phyloP scores from a whole-genome alignment of 2,113 vertebrate species.

The Ranitomeya variabilis region DNA sequence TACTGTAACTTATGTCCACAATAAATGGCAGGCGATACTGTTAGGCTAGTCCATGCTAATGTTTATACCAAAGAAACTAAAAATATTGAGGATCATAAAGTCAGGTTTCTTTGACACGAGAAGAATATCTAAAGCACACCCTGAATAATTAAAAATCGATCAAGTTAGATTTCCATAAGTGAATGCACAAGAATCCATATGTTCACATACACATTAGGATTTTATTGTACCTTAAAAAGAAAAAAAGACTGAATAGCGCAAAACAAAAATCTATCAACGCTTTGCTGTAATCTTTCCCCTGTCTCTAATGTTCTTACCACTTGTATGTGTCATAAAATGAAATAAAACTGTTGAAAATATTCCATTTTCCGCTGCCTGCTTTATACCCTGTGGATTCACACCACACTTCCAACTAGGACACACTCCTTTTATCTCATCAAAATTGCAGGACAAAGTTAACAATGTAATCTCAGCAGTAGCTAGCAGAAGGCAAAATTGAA shows the following conservation, averaged over 20 bases:
- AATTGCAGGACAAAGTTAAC: constrained; percentile 57
- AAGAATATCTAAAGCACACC: not conserved
- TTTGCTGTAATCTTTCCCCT: constrained; percentile 37
- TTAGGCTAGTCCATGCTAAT: not conserved
- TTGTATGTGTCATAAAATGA: constrained; percentile 53
- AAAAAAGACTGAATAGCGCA: not conserved
- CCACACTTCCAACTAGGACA: constrained; percentile 55
- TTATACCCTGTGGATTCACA: constrained; percentile 58
- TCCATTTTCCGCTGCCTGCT: constrained; percentile 48
- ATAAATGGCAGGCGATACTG: not conserved
- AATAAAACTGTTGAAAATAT: constrained; percentile 56
- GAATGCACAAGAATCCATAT: not conserved
- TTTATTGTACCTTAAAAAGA: not conserved
- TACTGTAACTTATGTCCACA: not conserved
- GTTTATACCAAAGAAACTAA: not conserved
- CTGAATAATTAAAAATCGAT: not conserved
- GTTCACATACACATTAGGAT: not conserved
- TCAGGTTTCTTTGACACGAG: not conserved
- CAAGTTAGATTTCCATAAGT: not conserved
- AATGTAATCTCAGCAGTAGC: constrained; percentile 57
- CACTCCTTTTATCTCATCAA: constrained; percentile 55
- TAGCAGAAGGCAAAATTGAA: constrained; percentile 52
- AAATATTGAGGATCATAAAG: not conserved
- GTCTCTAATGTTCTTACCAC: constrained; percentile 46
- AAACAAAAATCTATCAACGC: constrained; percentile 33